Percentiles rank a stretch among this genome's conserved stretches.
Evolutionary conservation across 53 echinoderm and acorn worm genomes (phyloP).

Genomic region (Pentamera pediparva): DNA sequence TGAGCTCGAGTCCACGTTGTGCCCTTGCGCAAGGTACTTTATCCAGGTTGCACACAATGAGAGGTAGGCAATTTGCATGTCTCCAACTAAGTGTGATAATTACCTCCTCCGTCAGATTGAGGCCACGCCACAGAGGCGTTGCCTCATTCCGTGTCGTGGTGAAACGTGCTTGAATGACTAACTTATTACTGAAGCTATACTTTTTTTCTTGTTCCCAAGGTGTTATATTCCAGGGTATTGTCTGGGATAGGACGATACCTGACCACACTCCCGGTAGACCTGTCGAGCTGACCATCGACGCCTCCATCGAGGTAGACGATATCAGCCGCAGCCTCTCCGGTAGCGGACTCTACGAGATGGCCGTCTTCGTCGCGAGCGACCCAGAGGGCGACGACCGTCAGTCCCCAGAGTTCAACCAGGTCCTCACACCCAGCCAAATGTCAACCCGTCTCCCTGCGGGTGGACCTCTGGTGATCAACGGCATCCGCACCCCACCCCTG

Average conservation of each 20-base stretch:
- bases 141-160: no score
- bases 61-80: no score
- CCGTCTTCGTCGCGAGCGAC: slow-evolving; percentile 22
- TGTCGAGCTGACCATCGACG: slow-evolving; percentile 3
- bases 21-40: no score
- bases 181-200: no score
- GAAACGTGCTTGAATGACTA: no score
- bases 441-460: neutral
- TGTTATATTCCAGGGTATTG: neutral
- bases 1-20: no score
- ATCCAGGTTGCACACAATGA: no score
- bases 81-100: no score
- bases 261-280: slow-evolving; percentile 11
- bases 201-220: slow-evolving; percentile 8
- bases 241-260: neutral
- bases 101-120: no score
- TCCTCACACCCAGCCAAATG: slow-evolving; percentile 10
- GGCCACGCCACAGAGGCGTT: no score
- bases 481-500: slow-evolving; percentile 12
- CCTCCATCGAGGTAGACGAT: slow-evolving; percentile 4
- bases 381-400: neutral
- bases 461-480: slow-evolving; percentile 13
- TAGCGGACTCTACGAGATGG: slow-evolving; percentile 9
- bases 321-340: slow-evolving; percentile 10
- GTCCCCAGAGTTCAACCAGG: slow-evolving; percentile 10